Evolutionary conservation across 2,888 invertebrate genomes (phyloP).

Genomic region (Dromius quadrimaculatus): DNA sequence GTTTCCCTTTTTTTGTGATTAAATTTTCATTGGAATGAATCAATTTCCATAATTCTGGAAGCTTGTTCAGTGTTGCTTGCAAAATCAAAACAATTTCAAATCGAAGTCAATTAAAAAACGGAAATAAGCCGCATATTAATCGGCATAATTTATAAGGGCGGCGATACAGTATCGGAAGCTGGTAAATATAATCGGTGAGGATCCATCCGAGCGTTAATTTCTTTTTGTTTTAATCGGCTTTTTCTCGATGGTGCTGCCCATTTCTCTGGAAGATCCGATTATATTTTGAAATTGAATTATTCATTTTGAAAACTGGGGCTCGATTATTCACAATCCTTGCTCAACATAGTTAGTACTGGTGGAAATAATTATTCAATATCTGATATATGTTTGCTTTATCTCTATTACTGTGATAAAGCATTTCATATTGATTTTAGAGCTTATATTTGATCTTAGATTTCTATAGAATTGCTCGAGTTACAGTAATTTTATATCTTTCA

Average conservation of each 20-base stretch:
- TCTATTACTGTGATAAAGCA: no score
- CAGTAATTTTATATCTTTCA: no score
- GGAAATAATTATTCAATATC: slow-evolving; percentile 9
- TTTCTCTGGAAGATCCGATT: slow-evolving; percentile 2
- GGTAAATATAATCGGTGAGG: not conserved
- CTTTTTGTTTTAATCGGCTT: slow-evolving; percentile 36
- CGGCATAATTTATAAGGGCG: slow-evolving; percentile 6
- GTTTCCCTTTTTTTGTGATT: no score
- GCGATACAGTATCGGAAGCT: not conserved
- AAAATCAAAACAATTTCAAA: not conserved
- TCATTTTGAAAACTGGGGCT: slow-evolving; percentile 18
- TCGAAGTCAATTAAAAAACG: slow-evolving; percentile 18
- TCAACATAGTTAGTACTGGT: slow-evolving; percentile 3
- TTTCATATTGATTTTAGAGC: no score
- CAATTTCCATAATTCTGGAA: no score
- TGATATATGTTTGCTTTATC: slow-evolving; percentile 20
- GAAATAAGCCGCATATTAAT: slow-evolving; percentile 1
- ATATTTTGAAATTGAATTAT: slow-evolving; percentile 27
- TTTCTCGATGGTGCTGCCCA: not conserved
- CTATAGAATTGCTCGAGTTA: no score
- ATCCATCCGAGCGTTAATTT: slow-evolving; percentile 12
- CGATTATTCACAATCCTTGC: slow-evolving; percentile 15
- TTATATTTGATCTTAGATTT: no score
- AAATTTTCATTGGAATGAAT: no score
- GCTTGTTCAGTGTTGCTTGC: slow-evolving; percentile 10